Conservation (phyloP, 2,113 vertebrate genomes). For the Serinus canaria region DNA sequence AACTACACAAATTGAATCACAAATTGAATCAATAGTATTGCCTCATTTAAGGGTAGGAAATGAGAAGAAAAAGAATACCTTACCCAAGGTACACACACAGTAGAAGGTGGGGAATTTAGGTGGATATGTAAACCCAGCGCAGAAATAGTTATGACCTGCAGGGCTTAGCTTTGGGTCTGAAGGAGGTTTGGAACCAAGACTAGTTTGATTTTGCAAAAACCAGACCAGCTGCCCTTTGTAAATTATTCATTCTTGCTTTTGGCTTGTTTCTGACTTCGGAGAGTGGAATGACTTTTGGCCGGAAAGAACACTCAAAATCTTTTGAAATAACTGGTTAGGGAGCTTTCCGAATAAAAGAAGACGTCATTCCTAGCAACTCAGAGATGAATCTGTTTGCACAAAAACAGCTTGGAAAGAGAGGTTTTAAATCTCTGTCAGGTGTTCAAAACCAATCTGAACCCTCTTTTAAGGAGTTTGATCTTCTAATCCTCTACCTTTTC, state of each 20-base stretch:
- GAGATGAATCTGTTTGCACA: neutral
- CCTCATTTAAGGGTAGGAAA: neutral
- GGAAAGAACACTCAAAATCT: neutral
- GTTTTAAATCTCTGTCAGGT: neutral
- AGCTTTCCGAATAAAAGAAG: constrained; percentile 31
- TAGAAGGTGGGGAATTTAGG: neutral
- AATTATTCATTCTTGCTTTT: constrained; percentile 36
- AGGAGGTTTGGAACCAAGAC: neutral
- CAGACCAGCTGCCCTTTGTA: neutral
- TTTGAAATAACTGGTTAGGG: constrained; percentile 7
- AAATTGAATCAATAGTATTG: neutral
- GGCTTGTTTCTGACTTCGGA: constrained; percentile 13
- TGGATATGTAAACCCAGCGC: neutral
- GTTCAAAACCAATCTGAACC: neutral
- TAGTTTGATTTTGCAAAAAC: constrained; percentile 1
- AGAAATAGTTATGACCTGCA: neutral
- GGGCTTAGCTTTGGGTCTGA: neutral
- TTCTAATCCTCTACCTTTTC: constrained; percentile 20
- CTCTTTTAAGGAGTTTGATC: neutral
- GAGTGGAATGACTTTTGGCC: neutral
- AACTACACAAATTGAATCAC: no score
- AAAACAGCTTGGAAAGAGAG: neutral
- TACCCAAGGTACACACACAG: neutral
- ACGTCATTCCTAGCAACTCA: neutral
- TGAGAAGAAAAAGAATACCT: neutral